Evolutionary conservation across 1,140 invertebrate species (phyloP).

Genomic region (Drosophila truncata): DNA sequence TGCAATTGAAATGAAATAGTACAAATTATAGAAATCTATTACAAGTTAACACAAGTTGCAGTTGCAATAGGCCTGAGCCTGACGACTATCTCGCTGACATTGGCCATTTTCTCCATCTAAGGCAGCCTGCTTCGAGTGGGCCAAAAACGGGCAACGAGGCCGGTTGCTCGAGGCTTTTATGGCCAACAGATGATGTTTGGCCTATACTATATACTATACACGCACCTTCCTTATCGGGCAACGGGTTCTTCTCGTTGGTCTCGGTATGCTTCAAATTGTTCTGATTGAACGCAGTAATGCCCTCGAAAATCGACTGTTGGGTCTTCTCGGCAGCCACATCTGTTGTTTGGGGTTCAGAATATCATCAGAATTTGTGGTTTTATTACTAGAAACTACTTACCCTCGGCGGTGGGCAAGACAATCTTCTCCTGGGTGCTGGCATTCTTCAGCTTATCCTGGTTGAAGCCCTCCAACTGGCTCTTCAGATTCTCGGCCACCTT

Average conservation of each 20-base stretch:
- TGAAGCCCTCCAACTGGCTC: constrained; percentile 94
- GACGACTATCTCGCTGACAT: constrained; percentile 7
- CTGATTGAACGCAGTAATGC: constrained; percentile 93
- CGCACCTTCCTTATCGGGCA: constrained; percentile 97
- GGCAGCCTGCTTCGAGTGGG: constrained; percentile 25
- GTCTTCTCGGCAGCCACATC: constrained; percentile 95
- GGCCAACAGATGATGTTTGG: constrained; percentile 23
- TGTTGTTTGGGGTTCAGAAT: constrained; percentile 83
- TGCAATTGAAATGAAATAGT: constrained; percentile 84
- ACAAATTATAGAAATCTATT: constrained; percentile 26
- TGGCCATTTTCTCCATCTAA: constrained; percentile 47
- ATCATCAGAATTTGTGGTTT: not conserved
- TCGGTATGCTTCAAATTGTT: constrained; percentile 95
- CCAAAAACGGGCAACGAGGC: constrained; percentile 10
- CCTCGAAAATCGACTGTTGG: constrained; percentile 93
- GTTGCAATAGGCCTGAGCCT: not conserved
- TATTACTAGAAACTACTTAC: constrained; percentile 85
- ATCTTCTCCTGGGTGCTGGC: constrained; percentile 95
- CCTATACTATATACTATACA: constrained; percentile 53
- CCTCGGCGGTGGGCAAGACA: constrained; percentile 94
- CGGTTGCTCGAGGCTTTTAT: constrained; percentile 27
- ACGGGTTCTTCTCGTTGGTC: constrained; percentile 96
- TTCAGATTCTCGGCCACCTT: constrained; percentile 95
- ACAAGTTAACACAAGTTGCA: constrained; percentile 38
- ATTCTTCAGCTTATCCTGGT: constrained; percentile 92